Evolutionary conservation across 1,140 invertebrate species (phyloP), one percentile per base, ranked within the genome.

Genomic region (Portunus trituberculatus): DNA sequence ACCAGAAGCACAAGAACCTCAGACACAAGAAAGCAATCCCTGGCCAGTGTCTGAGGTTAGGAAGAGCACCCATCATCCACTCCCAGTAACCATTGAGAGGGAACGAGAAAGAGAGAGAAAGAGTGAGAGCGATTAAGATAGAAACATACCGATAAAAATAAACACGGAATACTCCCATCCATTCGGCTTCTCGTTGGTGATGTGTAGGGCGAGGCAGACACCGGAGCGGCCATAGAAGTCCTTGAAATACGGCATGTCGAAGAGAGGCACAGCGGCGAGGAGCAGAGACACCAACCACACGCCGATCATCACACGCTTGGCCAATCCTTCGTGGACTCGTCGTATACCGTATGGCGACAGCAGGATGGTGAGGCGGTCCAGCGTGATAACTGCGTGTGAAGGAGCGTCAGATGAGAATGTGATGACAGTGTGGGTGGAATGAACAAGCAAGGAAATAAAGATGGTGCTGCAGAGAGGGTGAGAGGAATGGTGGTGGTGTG

Each of bases 111-210:
- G 39, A 39, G 39, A 39, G 39, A 39, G 39, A 39, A 6, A 39
- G 25, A 59, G 29, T 32, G 39, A 29, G 52, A 59, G 52, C 3
- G 52, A 59, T 2, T 4, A 10, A 76, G 12, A 76, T 0, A n/a
- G 20, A 76, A 7, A 96, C 96, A 96, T 95, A 97, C 97, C 97
- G 6, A 98, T 96, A 96, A 98, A 98, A 8, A 98, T 97, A 95
- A 97, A 97, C 14, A 98, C 97, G 0, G 97, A 97, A 96, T 98
- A 98, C 96, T 98, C 97, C 97, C 97, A 98, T 39, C 97, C 97
- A 91, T 96, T 97, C 0, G 97, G 97, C 91, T 97, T 97, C 67
- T 97, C 97, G 12, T 97, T 97, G 4, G 97, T 98, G 76, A 98
- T 97, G 96, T 98, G 97, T n/a, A 98, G 96, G 0, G 97, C 97